Evolutionary conservation across 2,113 vertebrate genomes (phyloP).

Genomic region (Cyanistes caeruleus): DNA sequence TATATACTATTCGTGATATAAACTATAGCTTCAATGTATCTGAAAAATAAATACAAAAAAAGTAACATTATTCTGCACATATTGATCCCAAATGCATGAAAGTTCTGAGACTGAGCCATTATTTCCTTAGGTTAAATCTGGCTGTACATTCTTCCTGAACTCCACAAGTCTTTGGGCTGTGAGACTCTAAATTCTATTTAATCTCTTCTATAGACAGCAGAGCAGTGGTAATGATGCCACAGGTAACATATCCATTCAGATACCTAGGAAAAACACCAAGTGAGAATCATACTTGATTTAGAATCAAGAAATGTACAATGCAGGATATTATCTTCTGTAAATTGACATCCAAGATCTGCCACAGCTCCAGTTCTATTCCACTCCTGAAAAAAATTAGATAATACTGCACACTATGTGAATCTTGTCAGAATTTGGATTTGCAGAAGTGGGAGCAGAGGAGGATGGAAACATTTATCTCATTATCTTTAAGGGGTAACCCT

Average conservation of each 20-base stretch:
- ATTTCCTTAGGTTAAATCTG: neutral
- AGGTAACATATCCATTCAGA: neutral
- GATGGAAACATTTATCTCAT: neutral
- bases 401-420: neutral
- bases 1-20: neutral
- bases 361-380: neutral
- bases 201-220: neutral
- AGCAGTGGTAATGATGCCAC: neutral
- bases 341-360: neutral
- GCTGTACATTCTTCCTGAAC: neutral
- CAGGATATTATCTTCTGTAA: neutral
- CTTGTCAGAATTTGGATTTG: neutral
- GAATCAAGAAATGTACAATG: neutral
- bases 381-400: neutral
- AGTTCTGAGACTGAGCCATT: neutral
- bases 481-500: neutral
- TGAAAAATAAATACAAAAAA: neutral
- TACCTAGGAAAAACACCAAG: neutral
- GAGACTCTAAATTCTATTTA: neutral
- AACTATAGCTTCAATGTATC: neutral
- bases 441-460: neutral
- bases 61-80: neutral
- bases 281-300: neutral
- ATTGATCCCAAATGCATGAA: rapidly evolving
- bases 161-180: neutral